Conservation (phyloP, 1,140 invertebrate species). For the Drosophila nasuta region DNA sequence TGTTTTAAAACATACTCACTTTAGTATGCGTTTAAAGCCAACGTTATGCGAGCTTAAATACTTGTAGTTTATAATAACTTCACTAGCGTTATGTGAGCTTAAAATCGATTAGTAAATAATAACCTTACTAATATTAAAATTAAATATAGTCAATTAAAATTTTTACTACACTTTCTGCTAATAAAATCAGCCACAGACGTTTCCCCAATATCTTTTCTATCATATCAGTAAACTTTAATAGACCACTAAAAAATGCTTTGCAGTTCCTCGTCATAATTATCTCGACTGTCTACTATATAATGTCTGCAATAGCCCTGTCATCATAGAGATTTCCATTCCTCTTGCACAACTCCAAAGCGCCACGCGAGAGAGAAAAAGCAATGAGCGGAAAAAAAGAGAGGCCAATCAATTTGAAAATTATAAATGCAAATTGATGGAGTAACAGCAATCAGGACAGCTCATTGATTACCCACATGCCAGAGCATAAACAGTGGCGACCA, state of each 20-base stretch:
- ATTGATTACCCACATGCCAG: slow-evolving; percentile 55
- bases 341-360: neutral
- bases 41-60: too few relatives aligned
- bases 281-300: neutral
- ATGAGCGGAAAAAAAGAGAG: too few relatives aligned
- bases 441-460: slow-evolving; percentile 34
- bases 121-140: too few relatives aligned
- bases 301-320: slow-evolving; percentile 13
- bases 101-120: too few relatives aligned
- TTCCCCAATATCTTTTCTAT: too few relatives aligned
- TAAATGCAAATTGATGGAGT: slow-evolving; percentile 68
- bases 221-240: neutral
- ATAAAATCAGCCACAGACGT: too few relatives aligned
- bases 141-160: too few relatives aligned
- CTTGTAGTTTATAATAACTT: too few relatives aligned
- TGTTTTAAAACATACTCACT: too few relatives aligned
- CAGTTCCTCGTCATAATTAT: neutral
- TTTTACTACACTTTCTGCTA: too few relatives aligned
- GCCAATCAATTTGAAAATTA: slow-evolving; percentile 66
- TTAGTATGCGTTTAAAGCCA: too few relatives aligned
- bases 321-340: slow-evolving; percentile 10
- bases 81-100: too few relatives aligned
- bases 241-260: neutral
- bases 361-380: slow-evolving; percentile 5
- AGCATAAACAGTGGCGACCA: slow-evolving; percentile 50